These are phyloP conservation scores for Herminia tarsipennalis DNA, from an alignment of 2,888 invertebrate genomes.

Conservation along the genomic window DNA sequence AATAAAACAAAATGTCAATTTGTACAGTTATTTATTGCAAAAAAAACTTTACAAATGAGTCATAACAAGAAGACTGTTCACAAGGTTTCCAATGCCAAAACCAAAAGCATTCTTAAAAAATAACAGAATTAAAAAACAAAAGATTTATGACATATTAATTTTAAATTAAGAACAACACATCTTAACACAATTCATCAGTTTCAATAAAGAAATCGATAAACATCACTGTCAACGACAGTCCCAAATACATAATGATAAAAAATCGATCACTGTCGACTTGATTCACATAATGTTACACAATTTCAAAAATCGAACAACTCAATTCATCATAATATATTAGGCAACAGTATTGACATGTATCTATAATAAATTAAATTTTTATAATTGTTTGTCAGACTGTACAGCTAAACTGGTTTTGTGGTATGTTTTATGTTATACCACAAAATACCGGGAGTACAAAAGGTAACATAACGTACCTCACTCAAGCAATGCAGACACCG, in stretches of 20 bases:
- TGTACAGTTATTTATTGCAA: background rate
- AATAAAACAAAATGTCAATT: too few relatives aligned
- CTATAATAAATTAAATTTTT: constrained; percentile 24
- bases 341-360: constrained; percentile 24
- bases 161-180: background rate
- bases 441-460: too few relatives aligned
- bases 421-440: constrained; percentile 60
- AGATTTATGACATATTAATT: background rate
- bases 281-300: constrained; percentile 2
- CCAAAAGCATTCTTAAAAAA: background rate
- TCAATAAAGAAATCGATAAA: constrained; percentile 16
- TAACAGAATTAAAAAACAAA: background rate
- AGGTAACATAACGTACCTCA: too few relatives aligned
- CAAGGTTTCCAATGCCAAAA: background rate
- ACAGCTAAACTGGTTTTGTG: constrained; percentile 65
- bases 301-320: constrained; percentile 22
- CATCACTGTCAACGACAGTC: constrained; percentile 12
- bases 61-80: background rate
- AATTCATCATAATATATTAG: constrained; percentile 27
- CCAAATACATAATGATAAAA: background rate
- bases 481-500: too few relatives aligned
- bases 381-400: constrained; percentile 52
- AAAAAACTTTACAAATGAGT: background rate
- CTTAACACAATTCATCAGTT: background rate
- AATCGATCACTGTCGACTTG: background rate